Evolutionary conservation across 2,797 vertebrate genomes (phyloP), one percentile per base, ranked within the genome.

Genomic region (Helicolenus hilgendorfi): DNA sequence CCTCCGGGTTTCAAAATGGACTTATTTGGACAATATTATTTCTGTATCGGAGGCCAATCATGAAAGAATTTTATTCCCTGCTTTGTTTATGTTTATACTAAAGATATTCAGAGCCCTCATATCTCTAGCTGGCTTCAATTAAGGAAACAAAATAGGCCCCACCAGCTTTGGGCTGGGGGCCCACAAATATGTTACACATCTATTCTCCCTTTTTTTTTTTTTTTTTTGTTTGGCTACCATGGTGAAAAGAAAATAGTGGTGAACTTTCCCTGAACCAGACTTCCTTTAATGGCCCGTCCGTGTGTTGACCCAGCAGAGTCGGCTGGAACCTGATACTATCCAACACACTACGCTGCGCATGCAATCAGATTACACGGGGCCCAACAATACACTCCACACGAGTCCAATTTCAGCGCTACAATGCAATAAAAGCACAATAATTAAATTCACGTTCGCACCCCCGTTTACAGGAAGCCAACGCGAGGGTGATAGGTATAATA

Each of bases 181-280:
- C 96, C 97, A 95, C 96, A 97, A 97, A 98, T 97, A 96, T 97
- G 97, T 97, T 98, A 98, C 96, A 98, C 98, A 95, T 96, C 98
- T 95, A 98, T 95, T 96, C 90, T 92, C 82, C 92, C 79, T 82
- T 89, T 89, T 45, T 15, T 33, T 29, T 97, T 98, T 83, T 90
- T 89, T 45, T 15, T 41, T 13, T 97, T 98, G 97, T 98, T 98
- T 98, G 97, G 98, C 98, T 98, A 97, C 98, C 97, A 98, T 97
- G 96, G 97, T 95, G 94, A 98, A 99, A 98, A 98, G 98, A 99
- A 99, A 99, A 99, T 98, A 98, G 98, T 95, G 81, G 86, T 99
- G 98, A 99, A 99, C 99, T 99, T 99, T 99, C 98, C 97, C 98
- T 99, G 99, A 99, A 99, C 99, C 98, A 97, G 92, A 96, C 98